Percentiles rank a stretch among this genome's conserved stretches.
Conservation (phyloP, 2,797 vertebrate species). For the Ambastaia sidthimunki region DNA sequence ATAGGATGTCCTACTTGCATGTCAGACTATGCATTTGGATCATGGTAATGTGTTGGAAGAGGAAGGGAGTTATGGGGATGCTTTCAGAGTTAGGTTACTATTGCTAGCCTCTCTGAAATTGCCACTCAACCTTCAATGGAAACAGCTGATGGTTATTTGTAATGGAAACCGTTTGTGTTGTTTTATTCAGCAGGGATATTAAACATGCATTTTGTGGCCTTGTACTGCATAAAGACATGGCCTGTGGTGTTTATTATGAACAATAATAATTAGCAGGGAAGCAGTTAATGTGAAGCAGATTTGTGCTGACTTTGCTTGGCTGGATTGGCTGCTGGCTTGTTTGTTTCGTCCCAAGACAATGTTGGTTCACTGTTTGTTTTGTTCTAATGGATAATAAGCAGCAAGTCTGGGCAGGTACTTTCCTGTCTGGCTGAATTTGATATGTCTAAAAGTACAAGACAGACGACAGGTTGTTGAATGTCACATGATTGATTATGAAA, state of each 20-base stretch:
- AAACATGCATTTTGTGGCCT: not conserved
- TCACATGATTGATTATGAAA: not conserved
- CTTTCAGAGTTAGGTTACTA: too few species aligned
- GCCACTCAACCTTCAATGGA: too few species aligned
- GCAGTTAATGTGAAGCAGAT: not conserved
- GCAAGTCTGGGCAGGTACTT: slow-evolving; percentile 15
- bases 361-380: slow-evolving; percentile 28
- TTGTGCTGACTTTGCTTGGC: not conserved
- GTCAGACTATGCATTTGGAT: too few species aligned
- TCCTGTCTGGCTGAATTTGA: not conserved
- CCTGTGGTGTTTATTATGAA: not conserved
- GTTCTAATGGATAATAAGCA: slow-evolving; percentile 15
- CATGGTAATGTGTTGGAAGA: too few species aligned
- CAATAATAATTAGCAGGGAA: not conserved
- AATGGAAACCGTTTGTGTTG: too few species aligned
- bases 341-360: not conserved
- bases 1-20: too few species aligned
- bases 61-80: too few species aligned
- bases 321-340: slow-evolving; percentile 1
- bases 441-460: not conserved
- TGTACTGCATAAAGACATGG: not conserved
- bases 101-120: too few species aligned
- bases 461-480: not conserved
- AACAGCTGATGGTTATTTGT: too few species aligned
- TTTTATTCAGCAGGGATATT: not conserved